Conservation (phyloP, 2,113 vertebrate genomes). For the Gracilinanus agilis region DNA sequence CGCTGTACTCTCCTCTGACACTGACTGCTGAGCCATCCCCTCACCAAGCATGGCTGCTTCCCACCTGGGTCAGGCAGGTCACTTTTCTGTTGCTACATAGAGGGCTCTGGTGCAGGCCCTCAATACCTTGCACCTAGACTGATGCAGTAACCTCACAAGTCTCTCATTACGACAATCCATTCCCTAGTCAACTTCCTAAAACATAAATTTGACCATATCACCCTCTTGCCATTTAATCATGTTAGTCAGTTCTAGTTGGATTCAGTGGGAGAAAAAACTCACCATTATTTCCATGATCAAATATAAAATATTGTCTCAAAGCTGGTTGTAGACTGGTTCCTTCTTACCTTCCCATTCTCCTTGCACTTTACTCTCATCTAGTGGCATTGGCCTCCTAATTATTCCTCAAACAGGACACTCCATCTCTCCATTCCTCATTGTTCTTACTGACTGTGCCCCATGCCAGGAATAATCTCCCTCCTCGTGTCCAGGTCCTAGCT, state of each 20-base stretch:
- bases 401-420: background rate
- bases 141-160: background rate
- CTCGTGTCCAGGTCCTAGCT: background rate
- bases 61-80: background rate
- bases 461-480: background rate
- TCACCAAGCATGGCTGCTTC: background rate
- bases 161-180: background rate
- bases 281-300: background rate
- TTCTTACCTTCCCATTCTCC: background rate
- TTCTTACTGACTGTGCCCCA: background rate
- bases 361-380: background rate
- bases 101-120: background rate
- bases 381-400: background rate
- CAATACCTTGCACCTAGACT: background rate
- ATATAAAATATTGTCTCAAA: background rate
- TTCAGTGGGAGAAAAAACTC: background rate
- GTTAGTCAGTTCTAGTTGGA: background rate
- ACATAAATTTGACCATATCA: background rate
- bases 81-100: background rate
- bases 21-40: background rate
- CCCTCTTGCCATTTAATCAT: background rate
- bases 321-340: background rate
- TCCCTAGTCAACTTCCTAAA: background rate
- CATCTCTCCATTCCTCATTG: background rate
- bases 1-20: background rate